These are phyloP conservation scores for Solenopsis fugax DNA, from an alignment of 1,140 invertebrate species.

Conservation along the genomic window DNA sequence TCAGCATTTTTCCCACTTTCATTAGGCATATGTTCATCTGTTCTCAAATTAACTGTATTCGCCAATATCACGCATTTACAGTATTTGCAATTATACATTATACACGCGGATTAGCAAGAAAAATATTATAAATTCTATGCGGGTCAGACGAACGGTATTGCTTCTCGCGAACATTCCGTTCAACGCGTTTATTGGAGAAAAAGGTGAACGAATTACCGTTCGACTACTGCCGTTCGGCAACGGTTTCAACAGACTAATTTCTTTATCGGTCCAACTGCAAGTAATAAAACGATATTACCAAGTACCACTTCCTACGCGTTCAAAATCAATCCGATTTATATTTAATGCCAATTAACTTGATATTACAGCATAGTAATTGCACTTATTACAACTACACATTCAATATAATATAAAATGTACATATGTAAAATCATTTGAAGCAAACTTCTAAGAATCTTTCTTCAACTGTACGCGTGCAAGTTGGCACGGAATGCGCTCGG, in stretches of 20 bases:
- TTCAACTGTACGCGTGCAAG: slow-evolving; percentile 4
- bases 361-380: neutral
- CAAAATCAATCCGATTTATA: neutral
- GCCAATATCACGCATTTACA: neutral
- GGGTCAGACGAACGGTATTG: slow-evolving; percentile 36
- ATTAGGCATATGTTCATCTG: neutral
- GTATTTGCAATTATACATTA: neutral
- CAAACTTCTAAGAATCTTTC: slow-evolving; percentile 23
- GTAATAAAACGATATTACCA: neutral
- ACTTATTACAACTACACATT: neutral
- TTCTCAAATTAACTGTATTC: neutral
- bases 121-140: neutral
- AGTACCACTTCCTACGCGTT: neutral
- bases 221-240: neutral
- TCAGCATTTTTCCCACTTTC: neutral
- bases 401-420: slow-evolving; percentile 19
- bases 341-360: neutral
- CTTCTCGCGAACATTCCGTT: slow-evolving; percentile 6
- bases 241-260: slow-evolving; percentile 22
- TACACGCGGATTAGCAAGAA: neutral
- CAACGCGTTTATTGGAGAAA: neutral
- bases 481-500: slow-evolving; percentile 31
- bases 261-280: neutral
- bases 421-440: slow-evolving; percentile 8
- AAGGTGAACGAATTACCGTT: slow-evolving; percentile 30